These are phyloP conservation scores for Gracilinanus agilis DNA, from an alignment of 2,113 vertebrate species.

Conservation along the genomic window DNA sequence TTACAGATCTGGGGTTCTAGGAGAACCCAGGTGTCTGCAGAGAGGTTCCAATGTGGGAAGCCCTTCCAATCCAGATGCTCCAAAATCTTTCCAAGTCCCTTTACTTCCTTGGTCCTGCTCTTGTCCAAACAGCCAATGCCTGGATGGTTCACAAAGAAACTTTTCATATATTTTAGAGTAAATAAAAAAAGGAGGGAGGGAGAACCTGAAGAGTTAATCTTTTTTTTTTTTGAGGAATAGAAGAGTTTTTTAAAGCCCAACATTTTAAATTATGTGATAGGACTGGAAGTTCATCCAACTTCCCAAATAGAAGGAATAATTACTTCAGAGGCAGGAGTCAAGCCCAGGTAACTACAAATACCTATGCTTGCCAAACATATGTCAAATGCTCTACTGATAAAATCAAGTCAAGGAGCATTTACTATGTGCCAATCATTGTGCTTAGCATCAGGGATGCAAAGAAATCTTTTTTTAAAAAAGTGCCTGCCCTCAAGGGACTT, in stretches of 20 bases:
- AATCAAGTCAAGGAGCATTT: no score
- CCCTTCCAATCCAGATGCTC: slow-evolving; percentile 45
- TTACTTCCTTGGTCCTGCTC: background rate
- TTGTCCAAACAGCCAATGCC: background rate
- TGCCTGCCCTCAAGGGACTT: background rate
- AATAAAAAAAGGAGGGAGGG: background rate
- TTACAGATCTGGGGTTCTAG: background rate
- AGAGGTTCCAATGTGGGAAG: background rate
- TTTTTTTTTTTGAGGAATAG: background rate
- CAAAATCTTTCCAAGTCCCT: slow-evolving; percentile 18
- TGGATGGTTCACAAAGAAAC: background rate
- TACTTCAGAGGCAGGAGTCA: background rate
- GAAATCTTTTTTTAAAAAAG: background rate
- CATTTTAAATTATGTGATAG: background rate
- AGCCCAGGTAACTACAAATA: background rate
- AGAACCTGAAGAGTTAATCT: background rate
- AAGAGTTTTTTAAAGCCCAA: background rate
- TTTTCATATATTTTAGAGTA: background rate
- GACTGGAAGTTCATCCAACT: background rate
- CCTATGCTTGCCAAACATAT: background rate
- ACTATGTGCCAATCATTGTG: background rate
- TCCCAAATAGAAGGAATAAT: background rate
- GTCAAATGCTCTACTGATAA: background rate
- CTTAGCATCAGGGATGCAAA: background rate
- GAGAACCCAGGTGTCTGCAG: background rate